Evolutionary conservation across 2,113 vertebrate species (phyloP).

Genomic region (Thermophis baileyi): DNA sequence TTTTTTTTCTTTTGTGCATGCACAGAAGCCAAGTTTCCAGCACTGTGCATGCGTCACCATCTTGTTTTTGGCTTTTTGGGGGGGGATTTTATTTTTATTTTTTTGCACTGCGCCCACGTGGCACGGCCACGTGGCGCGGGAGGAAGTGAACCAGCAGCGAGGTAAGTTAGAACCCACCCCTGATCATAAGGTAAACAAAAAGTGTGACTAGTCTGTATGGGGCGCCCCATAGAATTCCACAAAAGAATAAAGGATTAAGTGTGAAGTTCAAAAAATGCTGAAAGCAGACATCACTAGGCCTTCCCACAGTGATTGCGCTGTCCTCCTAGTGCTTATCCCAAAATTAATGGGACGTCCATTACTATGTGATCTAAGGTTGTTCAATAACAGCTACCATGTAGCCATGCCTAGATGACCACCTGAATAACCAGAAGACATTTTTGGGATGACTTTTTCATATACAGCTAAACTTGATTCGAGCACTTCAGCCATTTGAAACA

Average conservation of each 20-base stretch:
- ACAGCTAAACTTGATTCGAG: background rate
- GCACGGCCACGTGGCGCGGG: too few species aligned
- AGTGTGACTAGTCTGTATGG: background rate
- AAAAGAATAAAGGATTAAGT: background rate
- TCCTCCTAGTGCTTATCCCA: background rate
- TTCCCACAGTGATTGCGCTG: background rate
- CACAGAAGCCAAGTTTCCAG: too few species aligned
- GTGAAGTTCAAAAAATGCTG: background rate
- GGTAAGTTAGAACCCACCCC: too few species aligned
- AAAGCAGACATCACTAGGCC: background rate
- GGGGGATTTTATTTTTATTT: too few species aligned
- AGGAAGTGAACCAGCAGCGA: too few species aligned
- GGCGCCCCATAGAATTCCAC: background rate
- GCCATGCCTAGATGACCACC: background rate
- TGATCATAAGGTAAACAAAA: background rate
- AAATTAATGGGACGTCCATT: background rate
- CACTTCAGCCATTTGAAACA: background rate
- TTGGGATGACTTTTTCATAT: background rate
- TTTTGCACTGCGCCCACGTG: too few species aligned
- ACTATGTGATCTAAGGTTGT: background rate
- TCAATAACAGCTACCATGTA: background rate
- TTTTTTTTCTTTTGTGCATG: too few species aligned
- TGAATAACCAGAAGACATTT: background rate
- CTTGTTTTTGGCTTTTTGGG: too few species aligned
- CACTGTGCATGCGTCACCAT: too few species aligned